Evolutionary conservation across 2,797 vertebrate species (phyloP).

Genomic region (Propithecus deckenii): DNA sequence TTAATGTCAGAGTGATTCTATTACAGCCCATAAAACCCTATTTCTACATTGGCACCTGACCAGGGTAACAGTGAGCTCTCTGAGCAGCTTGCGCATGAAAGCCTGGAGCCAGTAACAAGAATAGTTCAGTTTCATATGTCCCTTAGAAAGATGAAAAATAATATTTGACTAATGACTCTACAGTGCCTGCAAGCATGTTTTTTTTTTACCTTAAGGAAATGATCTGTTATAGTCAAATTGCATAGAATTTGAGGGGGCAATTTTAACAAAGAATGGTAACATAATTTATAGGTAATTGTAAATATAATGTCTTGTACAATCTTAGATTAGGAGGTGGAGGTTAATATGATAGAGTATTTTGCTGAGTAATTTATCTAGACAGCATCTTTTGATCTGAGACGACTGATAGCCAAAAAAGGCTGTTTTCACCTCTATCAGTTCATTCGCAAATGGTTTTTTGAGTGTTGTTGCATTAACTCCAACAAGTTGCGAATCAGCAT

Average conservation of each 20-base stretch:
- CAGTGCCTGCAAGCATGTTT: not conserved
- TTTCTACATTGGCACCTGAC: conserved; percentile 77
- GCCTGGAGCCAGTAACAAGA: conserved; percentile 65
- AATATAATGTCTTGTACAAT: not conserved
- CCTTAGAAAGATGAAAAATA: conserved; percentile 73
- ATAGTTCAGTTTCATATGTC: conserved; percentile 57
- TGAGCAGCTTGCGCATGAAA: conserved; percentile 42
- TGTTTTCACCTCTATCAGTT: not conserved
- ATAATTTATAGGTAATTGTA: not conserved
- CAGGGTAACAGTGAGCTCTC: conserved; percentile 61
- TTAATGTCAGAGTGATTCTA: conserved; percentile 80
- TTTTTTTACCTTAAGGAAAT: not conserved
- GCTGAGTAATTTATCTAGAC: not conserved
- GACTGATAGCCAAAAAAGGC: not conserved
- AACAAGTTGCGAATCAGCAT: not conserved
- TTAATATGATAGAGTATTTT: not conserved
- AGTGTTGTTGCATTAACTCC: not conserved
- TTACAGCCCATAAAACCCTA: conserved; percentile 78
- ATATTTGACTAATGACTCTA: conserved; percentile 49
- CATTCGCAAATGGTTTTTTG: not conserved
- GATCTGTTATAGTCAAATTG: not conserved
- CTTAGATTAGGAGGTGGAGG: not conserved
- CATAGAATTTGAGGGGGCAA: not conserved
- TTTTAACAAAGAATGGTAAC: conserved; percentile 11
- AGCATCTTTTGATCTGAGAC: not conserved